Evolutionary conservation across 2,113 vertebrate species (phyloP), one percentile per base, ranked within the genome.

Genomic region (Macquaria ambigua): DNA sequence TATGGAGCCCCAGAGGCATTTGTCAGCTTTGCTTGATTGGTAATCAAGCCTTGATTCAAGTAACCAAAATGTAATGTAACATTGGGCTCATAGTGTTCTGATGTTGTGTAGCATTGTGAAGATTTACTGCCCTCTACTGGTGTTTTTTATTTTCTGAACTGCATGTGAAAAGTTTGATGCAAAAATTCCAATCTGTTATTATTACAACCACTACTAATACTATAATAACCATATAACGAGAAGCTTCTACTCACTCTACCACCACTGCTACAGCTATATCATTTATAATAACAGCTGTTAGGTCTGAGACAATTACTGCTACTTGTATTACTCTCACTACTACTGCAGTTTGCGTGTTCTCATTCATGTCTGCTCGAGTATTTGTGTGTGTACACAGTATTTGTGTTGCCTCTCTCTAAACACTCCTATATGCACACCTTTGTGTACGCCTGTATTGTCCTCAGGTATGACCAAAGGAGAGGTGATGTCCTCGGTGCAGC

Each of bases 391-490:
- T 21, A 70, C 39, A 11, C 25, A 62, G 58, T 48, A 2, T 62
- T 28, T 58, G 58, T 72, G 55, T 61, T 43, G 3, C 12, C 31
- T 37, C n/a, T 48, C 9, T 23, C 15, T 64, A 12, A 74, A 59
- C 31, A 28, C 41, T 39, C 6, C 39, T 46, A 4, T 23, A 48
- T 20, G 64, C 14, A 16, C 72, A 12, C n/a, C 7, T 72, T 3
- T 39, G 1, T 28, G 3, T n/a, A 21, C 21, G 21, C 37, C 34
- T 48, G 31, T 20, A 1, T 37, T 50, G 58, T 86, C 23, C 61
- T 14, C 53, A 96, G 96, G 96, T 39, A 95, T 96, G 94, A 94
- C 95, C 3, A 96, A 96, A 78, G 86, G 79, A 23, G 96, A 96
- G 72, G 96, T 96, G 85, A 95, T 96, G 70, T 92, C 93, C 34